These are phyloP conservation scores for Argyresthia goedartella DNA, from an alignment of 2,888 invertebrate species.

Conservation along the genomic window DNA sequence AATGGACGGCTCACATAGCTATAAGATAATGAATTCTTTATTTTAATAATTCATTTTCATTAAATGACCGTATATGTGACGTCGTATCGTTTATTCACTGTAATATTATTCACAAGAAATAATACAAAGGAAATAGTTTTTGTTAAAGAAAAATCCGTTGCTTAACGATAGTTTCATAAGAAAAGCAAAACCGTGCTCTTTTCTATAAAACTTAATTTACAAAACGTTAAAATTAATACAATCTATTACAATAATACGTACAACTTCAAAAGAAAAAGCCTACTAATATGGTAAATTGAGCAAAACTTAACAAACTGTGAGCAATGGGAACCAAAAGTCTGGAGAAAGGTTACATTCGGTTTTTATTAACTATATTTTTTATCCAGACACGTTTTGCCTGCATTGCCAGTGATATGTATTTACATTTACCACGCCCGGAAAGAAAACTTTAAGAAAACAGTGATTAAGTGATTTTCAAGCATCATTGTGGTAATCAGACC, in stretches of 20 bases:
- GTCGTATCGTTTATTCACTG: background rate
- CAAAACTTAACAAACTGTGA: constrained; percentile 67
- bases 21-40: constrained; percentile 10
- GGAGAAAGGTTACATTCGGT: constrained; percentile 7
- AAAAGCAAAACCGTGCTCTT: constrained; percentile 68
- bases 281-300: constrained; percentile 57
- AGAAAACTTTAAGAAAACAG: constrained; percentile 10
- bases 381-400: constrained; percentile 35
- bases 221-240: constrained; percentile 33
- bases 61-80: constrained; percentile 1
- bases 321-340: constrained; percentile 41
- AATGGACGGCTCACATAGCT: constrained; percentile 51
- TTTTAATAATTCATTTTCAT: background rate
- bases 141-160: constrained; percentile 8
- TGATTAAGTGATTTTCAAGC: background rate
- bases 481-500: background rate
- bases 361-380: constrained; percentile 12
- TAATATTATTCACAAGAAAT: background rate
- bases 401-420: constrained; percentile 56
- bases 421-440: constrained; percentile 45
- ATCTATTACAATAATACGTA: constrained; percentile 20
- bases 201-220: constrained; percentile 37
- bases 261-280: constrained; percentile 37
- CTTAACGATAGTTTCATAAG: constrained; percentile 53
- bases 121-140: background rate